Base-by-base conservation (phyloP, 2,888 invertebrate genomes). In the Thymelicus lineola region DNA sequence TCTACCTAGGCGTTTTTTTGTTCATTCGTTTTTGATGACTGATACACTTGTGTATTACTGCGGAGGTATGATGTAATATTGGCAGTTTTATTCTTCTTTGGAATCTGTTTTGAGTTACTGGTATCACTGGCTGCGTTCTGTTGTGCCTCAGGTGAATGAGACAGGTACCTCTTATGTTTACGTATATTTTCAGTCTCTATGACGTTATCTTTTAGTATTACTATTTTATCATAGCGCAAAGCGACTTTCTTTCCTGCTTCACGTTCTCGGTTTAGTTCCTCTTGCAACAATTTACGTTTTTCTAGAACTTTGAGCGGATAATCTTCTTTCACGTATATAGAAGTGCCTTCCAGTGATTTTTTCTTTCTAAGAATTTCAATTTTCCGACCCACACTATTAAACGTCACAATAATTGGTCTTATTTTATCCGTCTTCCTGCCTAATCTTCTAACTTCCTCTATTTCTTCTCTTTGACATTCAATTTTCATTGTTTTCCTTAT, bases 251-350 rank as follows among this genome's bases (percentile, higher is more conserved):
- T 73, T 50, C 75, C 75, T n/a, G 70, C 17, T 14, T 72, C 66
- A 20, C 71, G 72, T 38, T 73, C 71, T 7, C 62, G 61, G 64
- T 75, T 45, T 5, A 76, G 68, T 0, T 73, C 70, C 72, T 75
- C 74, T 20, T 78, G 76, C 10, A 78, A 46, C 12, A 72, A 72
- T 72, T 70, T 76, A 0, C 77, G 71, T 73, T 75, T 76, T 71
- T 76, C 72, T 65, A 78, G 35, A 10, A 78, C 73, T 5, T 15
- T 62, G 10, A 72, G 73, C 9, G 76, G 63, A 57, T 70, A 77
- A 67, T 76, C 75, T 73, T 76, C 74, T 65, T 77, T 76, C 6
- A 77, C 20, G 38, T 76, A 76, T 6, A 75, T 75, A 45, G 61
- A 66, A 57, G 73, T 69, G 46, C 20, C 45, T 0, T 42, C 46